These are phyloP conservation scores for Cyanoderma ruficeps DNA, from an alignment of 2,113 vertebrate genomes.

Conservation along the genomic window DNA sequence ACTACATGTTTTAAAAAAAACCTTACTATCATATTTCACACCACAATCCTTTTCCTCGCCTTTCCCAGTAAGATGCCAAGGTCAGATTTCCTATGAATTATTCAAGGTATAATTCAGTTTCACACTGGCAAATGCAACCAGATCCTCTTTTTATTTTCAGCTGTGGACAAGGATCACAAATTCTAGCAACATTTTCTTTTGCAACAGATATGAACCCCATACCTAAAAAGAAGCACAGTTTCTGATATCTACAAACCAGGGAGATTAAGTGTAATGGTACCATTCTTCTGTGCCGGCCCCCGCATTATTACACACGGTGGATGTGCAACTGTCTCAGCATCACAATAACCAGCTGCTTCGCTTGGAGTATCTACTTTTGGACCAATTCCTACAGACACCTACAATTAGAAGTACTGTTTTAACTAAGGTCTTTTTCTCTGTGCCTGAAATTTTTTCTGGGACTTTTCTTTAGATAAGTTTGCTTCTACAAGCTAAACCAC, in stretches of 20 bases:
- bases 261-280: neutral
- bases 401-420: neutral
- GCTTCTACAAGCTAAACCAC: neutral
- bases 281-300: neutral
- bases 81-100: conserved; percentile 43
- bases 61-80: neutral
- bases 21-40: neutral
- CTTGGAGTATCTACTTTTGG: neutral
- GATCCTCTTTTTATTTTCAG: neutral
- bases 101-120: conserved; percentile 28
- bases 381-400: neutral
- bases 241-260: neutral
- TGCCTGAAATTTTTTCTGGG: neutral
- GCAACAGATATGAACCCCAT: neutral
- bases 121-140: neutral
- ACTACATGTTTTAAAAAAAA: neutral
- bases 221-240: neutral
- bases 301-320: neutral
- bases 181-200: neutral
- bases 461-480: neutral
- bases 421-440: neutral
- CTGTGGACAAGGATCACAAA: neutral
- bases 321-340: neutral
- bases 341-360: neutral
- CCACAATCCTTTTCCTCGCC: neutral